Base-by-base conservation (phyloP, 64 coral and sea anemone species). In the Trachythela sp. region DNA sequence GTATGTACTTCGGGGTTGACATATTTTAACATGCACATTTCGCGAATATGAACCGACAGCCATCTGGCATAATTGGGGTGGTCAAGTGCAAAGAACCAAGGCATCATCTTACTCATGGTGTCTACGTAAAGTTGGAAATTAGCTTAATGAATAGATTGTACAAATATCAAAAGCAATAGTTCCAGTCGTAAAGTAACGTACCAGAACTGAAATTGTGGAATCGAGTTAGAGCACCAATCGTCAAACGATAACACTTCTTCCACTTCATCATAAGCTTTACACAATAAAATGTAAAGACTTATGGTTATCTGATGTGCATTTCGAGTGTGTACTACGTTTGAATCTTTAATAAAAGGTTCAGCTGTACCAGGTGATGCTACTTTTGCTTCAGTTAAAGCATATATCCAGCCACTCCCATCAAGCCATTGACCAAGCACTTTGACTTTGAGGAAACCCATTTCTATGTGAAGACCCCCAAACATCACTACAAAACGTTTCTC, bases 311-410 rank as follows among this genome's bases (percentile, higher is more conserved):
- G 91, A 20, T 92, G 72, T 9, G 50, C 71, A 83, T 88, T 48
- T 56, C 70, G 52, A 84, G 75, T 92, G 51, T 85, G 17, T 24
- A 70, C 83, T 56, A 88, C 49, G 75, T 48, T 92, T 26, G 91
- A 88, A 43, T 71, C 75, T 15, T 34, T 37, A 60, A 88, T 48
- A 84, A 88, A 92, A 27, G 86, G 88, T 38, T 84, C 48, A 76
- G 72, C 86, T 31, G 89, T 87, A 39, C 86, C 91, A 32, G 91
- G 83, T 42, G 86, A 92, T 30, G 91, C 91, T 27, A 88, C 85
- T 59, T 68, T n/a, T 70, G 75, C 86, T 77, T 90, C 88, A 89
- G 88, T 58, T 76, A 93, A 37, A 26, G 70, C 89, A 51, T 75
- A 51, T 26, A 76, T 88, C 89, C 92, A 91, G 29, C 89, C 86